These are phyloP conservation scores for Orthonyx spaldingii DNA, from an alignment of 2,113 vertebrate genomes.

Conservation along the genomic window DNA sequence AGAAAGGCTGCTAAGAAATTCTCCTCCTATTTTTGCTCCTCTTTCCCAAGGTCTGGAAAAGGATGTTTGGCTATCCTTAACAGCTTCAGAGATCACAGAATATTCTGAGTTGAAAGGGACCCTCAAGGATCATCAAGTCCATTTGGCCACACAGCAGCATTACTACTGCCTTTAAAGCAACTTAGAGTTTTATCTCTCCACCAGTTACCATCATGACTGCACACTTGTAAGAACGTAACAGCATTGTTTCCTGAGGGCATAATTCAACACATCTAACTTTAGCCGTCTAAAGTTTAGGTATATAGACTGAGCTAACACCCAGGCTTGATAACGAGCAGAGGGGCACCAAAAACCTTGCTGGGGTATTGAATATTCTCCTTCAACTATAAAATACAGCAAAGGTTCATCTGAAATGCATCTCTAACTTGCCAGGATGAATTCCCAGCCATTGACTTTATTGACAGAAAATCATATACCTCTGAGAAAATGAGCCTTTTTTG, in stretches of 20 bases:
- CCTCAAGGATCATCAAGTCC: not conserved
- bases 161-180: not conserved
- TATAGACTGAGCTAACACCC: not conserved
- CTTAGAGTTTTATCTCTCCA: not conserved
- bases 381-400: not conserved
- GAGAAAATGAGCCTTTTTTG: not conserved
- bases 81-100: not conserved
- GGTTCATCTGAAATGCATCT: not conserved
- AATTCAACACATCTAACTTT: not conserved
- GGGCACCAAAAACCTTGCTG: not conserved
- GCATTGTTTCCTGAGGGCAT: not conserved
- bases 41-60: not conserved
- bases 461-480: not conserved
- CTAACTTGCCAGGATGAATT: not conserved
- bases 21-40: not conserved
- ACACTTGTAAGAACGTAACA: not conserved
- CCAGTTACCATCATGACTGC: not conserved
- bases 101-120: not conserved
- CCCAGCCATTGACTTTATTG: not conserved
- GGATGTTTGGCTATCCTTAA: not conserved
- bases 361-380: not conserved
- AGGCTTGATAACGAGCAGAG: not conserved
- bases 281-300: not conserved
- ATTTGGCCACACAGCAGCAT: not conserved
- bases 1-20: not conserved